Evolutionary conservation across 1,140 invertebrate species (phyloP), one percentile per base, ranked within the genome.

Genomic region (Zophobas atratus): DNA sequence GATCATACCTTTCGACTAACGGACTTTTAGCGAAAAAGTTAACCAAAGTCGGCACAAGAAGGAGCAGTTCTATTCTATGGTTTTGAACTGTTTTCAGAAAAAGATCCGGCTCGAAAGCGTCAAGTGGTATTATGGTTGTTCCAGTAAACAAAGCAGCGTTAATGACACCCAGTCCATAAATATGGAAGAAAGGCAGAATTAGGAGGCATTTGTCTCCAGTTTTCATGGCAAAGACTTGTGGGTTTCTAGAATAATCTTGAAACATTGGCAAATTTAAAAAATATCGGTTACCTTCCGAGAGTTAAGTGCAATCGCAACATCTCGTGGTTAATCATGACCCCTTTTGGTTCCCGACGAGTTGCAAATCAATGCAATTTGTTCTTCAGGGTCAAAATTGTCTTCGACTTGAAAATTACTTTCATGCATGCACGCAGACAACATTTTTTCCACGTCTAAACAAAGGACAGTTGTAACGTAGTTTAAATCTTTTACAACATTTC

Each of bases 11-110:
- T 0, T 87, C 81, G 1, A 93, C 89, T 33, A 90, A 83, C 0
- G 91, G 91, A 84, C 91, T 88, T 82, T 93, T 93, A 0, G 90
- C 90, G 4, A 94, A 79, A 78, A 93, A 92, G 5, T 91, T 88
- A 77, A 92, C 88, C 1, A 93, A 76, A 0, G 92, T 90, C 2
- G 93, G 92, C 1, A 92, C 92, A 71, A 93, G 81, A 1, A 90
- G 90, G 0, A 91, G 82, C 84, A 89, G 85, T 70, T 90, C 90
- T 1, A 92, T 86, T 87, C 90, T 87, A 43, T 89, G 89, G 1
- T 78, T 55, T 43, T 75, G 46, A 33, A 78, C 67, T n/a, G 46
- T 53, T 75, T 78, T n/a, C 33, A 78, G 49, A 33, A 63, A 75
- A 32, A 51, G 4, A 32, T 36, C 39, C n/a, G 57, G 57, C 1